Conservation (phyloP, 2,797 vertebrate genomes). For the Enteromius treurensis region DNA sequence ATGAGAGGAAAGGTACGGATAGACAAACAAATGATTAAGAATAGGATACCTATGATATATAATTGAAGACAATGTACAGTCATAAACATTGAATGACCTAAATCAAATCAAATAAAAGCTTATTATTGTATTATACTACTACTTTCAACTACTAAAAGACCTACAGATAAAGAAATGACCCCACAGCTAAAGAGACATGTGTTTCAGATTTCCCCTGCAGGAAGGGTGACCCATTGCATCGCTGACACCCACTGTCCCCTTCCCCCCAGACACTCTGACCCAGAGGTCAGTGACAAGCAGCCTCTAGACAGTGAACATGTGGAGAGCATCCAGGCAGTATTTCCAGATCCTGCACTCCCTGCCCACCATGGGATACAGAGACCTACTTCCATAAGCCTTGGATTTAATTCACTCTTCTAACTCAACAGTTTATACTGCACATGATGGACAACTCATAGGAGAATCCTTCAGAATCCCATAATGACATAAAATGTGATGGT, state of each 20-base stretch:
- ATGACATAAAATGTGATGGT: slow-evolving; percentile 25
- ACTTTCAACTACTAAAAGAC: neutral
- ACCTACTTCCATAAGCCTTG: slow-evolving; percentile 35
- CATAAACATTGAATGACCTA: neutral
- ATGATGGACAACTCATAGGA: slow-evolving; percentile 47
- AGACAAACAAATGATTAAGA: neutral
- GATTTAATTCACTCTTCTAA: slow-evolving; percentile 46
- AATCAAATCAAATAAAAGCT: neutral
- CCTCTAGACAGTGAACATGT: slow-evolving; percentile 32
- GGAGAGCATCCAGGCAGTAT: neutral
- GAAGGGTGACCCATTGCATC: slow-evolving; percentile 31
- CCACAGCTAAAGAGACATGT: slow-evolving; percentile 37
- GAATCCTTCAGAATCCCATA: slow-evolving; percentile 56
- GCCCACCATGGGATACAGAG: neutral
- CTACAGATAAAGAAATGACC: slow-evolving; percentile 21
- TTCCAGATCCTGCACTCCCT: neutral
- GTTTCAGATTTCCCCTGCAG: slow-evolving; percentile 54
- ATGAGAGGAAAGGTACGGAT: neutral
- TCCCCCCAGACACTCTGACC: neutral
- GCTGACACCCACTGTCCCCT: slow-evolving; percentile 31
- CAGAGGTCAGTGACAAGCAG: slow-evolving; percentile 49
- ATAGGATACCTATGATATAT: neutral
- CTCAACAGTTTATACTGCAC: slow-evolving; percentile 47
- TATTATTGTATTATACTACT: neutral
- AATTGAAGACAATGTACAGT: neutral